Conservation (phyloP, 1,140 invertebrate species). For the Tribolium castaneum region DNA sequence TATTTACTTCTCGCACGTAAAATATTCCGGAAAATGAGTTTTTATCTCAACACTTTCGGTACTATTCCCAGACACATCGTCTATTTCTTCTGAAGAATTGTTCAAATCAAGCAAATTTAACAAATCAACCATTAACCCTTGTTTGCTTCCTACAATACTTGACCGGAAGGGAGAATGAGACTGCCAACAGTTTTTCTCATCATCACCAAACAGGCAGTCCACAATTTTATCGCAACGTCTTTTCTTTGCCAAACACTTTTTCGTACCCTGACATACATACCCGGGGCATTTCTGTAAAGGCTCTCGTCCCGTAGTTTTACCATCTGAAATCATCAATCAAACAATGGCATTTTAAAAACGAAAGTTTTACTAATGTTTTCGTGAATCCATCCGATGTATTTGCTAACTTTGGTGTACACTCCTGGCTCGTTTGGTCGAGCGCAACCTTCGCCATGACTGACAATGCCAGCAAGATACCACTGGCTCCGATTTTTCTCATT, state of each 20-base stretch:
- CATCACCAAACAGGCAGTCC: conserved; percentile 81
- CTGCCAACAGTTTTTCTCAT: conserved; percentile 74
- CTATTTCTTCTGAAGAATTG: neutral
- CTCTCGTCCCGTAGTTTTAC: conserved; percentile 63
- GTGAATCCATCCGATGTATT: conserved; percentile 80
- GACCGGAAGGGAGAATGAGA: neutral
- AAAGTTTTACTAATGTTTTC: conserved; percentile 65
- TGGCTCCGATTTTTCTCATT: conserved; percentile 70
- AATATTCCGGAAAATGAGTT: conserved; percentile 44
- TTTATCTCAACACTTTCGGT: conserved; percentile 6
- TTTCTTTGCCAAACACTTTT: conserved; percentile 75
- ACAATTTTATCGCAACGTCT: conserved; percentile 76
- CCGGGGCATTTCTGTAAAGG: conserved; percentile 76
- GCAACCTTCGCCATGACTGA: conserved; percentile 86
- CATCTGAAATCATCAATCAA: conserved; percentile 51
- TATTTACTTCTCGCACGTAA: conserved; percentile 63
- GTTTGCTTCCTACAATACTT: neutral
- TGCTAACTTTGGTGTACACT: conserved; percentile 82
- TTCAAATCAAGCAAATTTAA: neutral
- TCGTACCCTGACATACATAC: conserved; percentile 71
- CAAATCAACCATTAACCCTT: neutral
- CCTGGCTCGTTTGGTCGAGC: conserved; percentile 80
- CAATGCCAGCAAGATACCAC: conserved; percentile 81
- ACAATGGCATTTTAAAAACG: neutral
- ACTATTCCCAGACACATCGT: neutral